Base-by-base conservation (phyloP, 2,113 vertebrate species). In the Oreochromis aureus region DNA sequence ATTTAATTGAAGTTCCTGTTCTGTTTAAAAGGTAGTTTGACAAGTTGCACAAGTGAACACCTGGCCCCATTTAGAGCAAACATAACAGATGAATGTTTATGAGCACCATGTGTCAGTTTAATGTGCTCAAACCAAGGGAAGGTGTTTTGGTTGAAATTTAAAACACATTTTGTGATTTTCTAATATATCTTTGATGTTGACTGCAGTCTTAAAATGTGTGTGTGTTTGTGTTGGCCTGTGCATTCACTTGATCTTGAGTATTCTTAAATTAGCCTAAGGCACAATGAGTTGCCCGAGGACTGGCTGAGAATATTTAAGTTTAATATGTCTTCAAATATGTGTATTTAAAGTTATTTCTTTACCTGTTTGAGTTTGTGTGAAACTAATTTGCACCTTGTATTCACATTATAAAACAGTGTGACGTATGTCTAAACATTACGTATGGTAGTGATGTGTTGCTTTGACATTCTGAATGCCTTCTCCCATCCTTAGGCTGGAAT, bases 1-100 rank as follows among this genome's bases (percentile, higher is more conserved):
- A 78, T 89, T 95, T 95, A 95, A 96, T 95, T 95, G 94, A 95
- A 95, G 92, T 94, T 95, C 92, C 92, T 91, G 91, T 94, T 94
- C 84, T 90, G 84, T 94, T 90, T 89, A 90, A 89, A 94, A 90
- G 87, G 89, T 87, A 94, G 87, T 92, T 93, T 95, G 91, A 92
- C 92, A 90, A 90, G 86, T 92, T 92, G 80, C 81, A 84, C 86
- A 71, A 81, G 84, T 81, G 71, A 91, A 94, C 92, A 94, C 88
- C 89, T 89, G 88, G 90, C 61, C 73, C 58, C 79, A 58, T 92
- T 90, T 73, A 83, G 86, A 83, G 69, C 24, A 58, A 73, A 90
- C 78, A n/a, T 56, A 86, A 88, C 24, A 12, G 82, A 83, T 91
- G 82, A 56, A 89, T 94, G 91, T 93, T 94, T 91, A 92, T 85